Evolutionary conservation across 2,113 vertebrate species (phyloP), one percentile per base, ranked within the genome.

Genomic region (Aspiorhynchus laticeps): DNA sequence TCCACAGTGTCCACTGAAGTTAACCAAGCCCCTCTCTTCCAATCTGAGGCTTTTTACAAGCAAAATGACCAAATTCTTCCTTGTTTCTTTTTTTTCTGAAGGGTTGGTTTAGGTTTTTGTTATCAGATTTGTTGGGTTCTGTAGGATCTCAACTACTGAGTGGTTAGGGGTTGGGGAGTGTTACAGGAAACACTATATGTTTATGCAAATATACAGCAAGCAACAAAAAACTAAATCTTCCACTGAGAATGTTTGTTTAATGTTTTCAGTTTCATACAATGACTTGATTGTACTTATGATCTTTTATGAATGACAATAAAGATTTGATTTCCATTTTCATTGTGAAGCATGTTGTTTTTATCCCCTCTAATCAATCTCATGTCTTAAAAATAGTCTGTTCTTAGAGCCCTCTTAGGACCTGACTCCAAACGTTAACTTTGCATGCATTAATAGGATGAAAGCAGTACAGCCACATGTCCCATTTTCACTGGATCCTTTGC

Each of bases 221-320:
- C 94, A 95, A 92, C 95, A 94, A 94, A 94, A 94, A 36, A 14
- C 2, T 2, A 33, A 95, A 94, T 91, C 92, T 92, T 94, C 93
- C 95, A 93, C 95, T 94, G 91, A 92, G 92, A 90, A 94, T 94
- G 95, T 95, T 61, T 90, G 90, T 92, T 88, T 33, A 53, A 80
- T 93, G 94, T 92, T 91, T 90, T 91, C 84, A 14, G 24, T 94
- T 95, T 95, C 94, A 94, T 95, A 92, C 94, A 95, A 92, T 95
- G 94, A 96, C 96, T 96, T 95, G 95, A 97, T 97, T 97, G 96
- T 96, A 95, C 94, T 96, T 94, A 93, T 95, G 95, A 96, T 97
- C 95, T 96, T 96, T 97, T 96, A 96, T 97, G 95, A 95, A 96
- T 95, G 94, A 97, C 96, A 98, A 98, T 98, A 99, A 99, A 99